phyloP scores from a whole-genome alignment of 2,797 vertebrate genomes.

The Microcaecilia unicolor region DNA sequence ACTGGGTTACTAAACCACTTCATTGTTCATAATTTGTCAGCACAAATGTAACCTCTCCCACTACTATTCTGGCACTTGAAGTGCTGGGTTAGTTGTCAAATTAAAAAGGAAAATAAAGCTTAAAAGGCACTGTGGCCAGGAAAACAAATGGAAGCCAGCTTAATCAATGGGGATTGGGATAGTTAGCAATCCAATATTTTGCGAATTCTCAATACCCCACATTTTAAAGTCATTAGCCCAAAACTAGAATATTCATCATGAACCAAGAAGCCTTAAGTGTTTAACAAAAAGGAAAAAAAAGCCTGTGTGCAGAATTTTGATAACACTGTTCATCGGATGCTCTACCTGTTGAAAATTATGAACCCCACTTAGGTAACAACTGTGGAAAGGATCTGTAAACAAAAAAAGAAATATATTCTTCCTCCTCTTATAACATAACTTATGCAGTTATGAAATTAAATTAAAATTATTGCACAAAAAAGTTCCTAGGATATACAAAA shows the following conservation, averaged over 20 bases:
- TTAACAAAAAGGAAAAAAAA: constrained; percentile 9
- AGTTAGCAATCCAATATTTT: constrained; percentile 18
- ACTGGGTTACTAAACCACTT: constrained; percentile 16
- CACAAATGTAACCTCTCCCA: constrained; percentile 16
- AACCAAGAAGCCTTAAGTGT: constrained; percentile 38
- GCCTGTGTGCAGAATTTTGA: constrained; percentile 16
- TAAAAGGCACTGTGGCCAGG: constrained; percentile 34
- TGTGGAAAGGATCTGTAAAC: constrained; percentile 73
- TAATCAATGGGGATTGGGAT: constrained; percentile 24
- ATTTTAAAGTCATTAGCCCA: constrained; percentile 17
- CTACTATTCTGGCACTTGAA: constrained; percentile 41
- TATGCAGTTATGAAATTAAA: constrained; percentile 77
- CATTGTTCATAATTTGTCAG: constrained; percentile 22
- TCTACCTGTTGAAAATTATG: constrained; percentile 45
- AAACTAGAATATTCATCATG: constrained; percentile 19
- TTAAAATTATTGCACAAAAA: constrained; percentile 95
- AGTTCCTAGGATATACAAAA: constrained; percentile 62
- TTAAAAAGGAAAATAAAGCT: constrained; percentile 33
- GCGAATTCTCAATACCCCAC: constrained; percentile 21
- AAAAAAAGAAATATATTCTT: constrained; percentile 65
- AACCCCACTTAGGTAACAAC: constrained; percentile 70
- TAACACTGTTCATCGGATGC: constrained; percentile 36
- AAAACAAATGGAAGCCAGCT: background rate
- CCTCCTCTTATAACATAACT: constrained; percentile 73
- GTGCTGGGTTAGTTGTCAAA: constrained; percentile 43